Evolutionary conservation across 92 coral and sea anemone species (phyloP).

Genomic region (Epizoanthus ramosus): DNA sequence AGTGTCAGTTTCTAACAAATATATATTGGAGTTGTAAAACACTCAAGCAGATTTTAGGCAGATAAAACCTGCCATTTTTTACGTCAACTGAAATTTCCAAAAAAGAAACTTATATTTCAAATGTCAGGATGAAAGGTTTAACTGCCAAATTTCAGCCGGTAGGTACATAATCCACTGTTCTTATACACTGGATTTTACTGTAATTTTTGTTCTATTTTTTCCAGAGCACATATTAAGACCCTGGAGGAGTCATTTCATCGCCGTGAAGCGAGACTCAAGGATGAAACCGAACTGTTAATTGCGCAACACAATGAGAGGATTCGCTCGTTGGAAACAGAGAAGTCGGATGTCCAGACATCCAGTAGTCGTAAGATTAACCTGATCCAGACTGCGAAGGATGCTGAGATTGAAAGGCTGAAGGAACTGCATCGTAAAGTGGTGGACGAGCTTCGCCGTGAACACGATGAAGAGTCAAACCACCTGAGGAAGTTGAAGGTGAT

Average conservation of each 20-base stretch:
- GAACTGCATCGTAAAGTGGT: slow-evolving; percentile 87
- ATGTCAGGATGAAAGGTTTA: too few species aligned
- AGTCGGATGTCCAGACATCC: slow-evolving; percentile 71
- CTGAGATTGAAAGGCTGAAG: slow-evolving; percentile 79
- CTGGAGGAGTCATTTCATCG: slow-evolving; percentile 92
- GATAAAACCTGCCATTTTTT: too few species aligned
- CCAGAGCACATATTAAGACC: slow-evolving; percentile 84
- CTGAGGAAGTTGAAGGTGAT: slow-evolving; percentile 79
- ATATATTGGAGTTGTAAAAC: too few species aligned
- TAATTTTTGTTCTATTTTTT: not conserved
- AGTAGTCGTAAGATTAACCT: slow-evolving; percentile 64
- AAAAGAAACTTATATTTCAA: too few species aligned
- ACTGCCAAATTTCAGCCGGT: too few species aligned
- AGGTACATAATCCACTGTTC: too few species aligned
- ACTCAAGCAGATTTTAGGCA: too few species aligned
- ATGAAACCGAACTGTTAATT: slow-evolving; percentile 84
- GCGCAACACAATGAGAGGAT: slow-evolving; percentile 79
- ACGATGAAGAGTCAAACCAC: slow-evolving; percentile 76
- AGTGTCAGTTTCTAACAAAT: too few species aligned
- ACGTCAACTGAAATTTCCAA: too few species aligned
- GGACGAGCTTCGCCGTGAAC: slow-evolving; percentile 82
- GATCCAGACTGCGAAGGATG: slow-evolving; percentile 70
- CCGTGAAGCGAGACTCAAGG: slow-evolving; percentile 88
- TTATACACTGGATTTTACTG: too few species aligned
- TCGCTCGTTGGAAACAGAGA: slow-evolving; percentile 77